phyloP scores from a whole-genome alignment of 2,113 vertebrate species.

The Caloenas nicobarica region DNA sequence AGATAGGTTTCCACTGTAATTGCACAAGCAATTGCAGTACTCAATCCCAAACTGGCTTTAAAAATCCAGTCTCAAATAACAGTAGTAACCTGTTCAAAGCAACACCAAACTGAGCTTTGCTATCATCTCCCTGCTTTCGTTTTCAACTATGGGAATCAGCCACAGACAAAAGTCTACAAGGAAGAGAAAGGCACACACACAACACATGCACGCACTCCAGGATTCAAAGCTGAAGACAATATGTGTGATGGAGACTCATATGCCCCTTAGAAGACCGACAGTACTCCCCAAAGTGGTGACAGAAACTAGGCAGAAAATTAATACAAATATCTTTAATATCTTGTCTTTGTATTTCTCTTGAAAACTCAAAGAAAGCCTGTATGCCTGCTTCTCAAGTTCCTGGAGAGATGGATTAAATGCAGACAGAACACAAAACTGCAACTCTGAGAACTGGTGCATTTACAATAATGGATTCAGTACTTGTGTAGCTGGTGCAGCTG shows the following conservation, averaged over 20 bases:
- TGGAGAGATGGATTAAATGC: background rate
- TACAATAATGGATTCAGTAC: background rate
- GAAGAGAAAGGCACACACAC: background rate
- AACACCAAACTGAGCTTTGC: background rate
- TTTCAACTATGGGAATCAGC: background rate
- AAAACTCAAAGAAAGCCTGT: background rate
- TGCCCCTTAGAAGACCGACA: background rate
- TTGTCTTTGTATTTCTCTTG: background rate
- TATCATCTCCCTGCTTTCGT: background rate
- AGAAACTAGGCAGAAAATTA: background rate
- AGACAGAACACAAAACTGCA: background rate
- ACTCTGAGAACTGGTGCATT: background rate
- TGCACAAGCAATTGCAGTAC: background rate
- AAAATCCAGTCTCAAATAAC: background rate
- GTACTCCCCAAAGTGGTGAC: background rate
- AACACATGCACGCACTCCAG: background rate
- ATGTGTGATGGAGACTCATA: background rate
- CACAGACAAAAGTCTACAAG: background rate
- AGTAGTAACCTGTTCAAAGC: background rate
- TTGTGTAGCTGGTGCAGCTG: background rate
- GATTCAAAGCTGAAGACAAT: background rate
- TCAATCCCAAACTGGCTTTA: background rate
- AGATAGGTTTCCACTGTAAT: background rate
- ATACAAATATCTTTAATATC: background rate
- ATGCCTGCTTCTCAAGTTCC: background rate